phyloP scores from a whole-genome alignment of 2,113 vertebrate species.

The Channa maculata region DNA sequence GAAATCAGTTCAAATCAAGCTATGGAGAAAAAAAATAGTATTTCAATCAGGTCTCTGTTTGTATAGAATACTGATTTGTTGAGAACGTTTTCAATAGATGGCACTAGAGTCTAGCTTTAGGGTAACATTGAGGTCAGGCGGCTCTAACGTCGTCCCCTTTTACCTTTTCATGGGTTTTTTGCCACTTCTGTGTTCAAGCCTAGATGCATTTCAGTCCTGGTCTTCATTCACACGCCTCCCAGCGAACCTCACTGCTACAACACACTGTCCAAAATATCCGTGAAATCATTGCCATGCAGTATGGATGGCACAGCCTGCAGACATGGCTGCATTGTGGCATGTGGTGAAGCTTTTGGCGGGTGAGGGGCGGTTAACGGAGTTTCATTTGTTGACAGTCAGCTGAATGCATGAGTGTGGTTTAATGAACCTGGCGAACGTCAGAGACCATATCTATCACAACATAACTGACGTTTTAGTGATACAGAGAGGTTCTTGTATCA shows the following conservation, averaged over 20 bases:
- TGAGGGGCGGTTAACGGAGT: conserved; percentile 8
- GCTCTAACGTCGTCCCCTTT: conserved; percentile 59
- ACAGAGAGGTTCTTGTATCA: conserved; percentile 3
- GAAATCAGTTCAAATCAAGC: background rate
- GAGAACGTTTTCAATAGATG: conserved; percentile 92
- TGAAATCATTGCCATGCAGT: conserved; percentile 7
- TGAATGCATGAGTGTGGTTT: conserved; percentile 23
- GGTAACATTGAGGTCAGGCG: conserved; percentile 84
- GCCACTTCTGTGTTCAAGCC: conserved; percentile 18
- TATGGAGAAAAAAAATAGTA: background rate
- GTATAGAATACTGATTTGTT: conserved; percentile 70
- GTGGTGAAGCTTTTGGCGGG: background rate
- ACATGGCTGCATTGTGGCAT: conserved; percentile 24
- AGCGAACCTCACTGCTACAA: conserved; percentile 3
- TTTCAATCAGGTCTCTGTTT: conserved; percentile 9
- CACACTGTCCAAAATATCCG: conserved; percentile 6
- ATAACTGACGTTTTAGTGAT: conserved; percentile 15
- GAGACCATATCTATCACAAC: conserved; percentile 5
- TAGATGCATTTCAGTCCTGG: conserved; percentile 24
- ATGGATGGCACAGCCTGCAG: conserved; percentile 25
- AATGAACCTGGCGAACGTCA: conserved; percentile 15
- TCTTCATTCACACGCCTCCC: conserved; percentile 8
- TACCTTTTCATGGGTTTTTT: conserved; percentile 46
- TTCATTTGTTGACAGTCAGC: conserved; percentile 43
- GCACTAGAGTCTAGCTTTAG: conserved; percentile 94